Percentiles rank a stretch among this genome's conserved stretches.
Conservation (phyloP, 2,888 invertebrate genomes). For the Pelosia muscerda region DNA sequence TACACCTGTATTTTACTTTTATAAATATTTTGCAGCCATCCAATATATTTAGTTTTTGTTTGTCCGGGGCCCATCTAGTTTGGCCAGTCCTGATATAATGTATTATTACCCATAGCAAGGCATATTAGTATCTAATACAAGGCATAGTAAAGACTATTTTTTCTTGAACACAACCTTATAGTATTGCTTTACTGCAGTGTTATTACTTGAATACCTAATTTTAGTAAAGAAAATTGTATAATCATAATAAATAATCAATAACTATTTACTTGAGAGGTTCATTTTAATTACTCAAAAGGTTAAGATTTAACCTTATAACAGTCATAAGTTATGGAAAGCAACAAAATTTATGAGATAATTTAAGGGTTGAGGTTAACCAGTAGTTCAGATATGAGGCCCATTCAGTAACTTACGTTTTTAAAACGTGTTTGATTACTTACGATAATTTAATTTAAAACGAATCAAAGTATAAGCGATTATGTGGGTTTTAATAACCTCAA, state of each 20-base stretch:
- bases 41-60: too few species aligned
- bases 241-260: conserved; percentile 14
- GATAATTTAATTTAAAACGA: too few species aligned
- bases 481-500: too few species aligned
- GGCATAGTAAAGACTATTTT: conserved; percentile 12
- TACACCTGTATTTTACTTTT: too few species aligned
- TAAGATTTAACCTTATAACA: conserved; percentile 18
- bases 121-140: background rate
- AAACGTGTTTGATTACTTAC: too few species aligned
- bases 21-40: too few species aligned
- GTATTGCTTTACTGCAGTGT: conserved; percentile 8
- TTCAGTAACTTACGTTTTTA: too few species aligned
- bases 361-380: background rate
- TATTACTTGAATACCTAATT: conserved; percentile 3
- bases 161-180: conserved; percentile 23
- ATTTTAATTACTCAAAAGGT: conserved; percentile 12
- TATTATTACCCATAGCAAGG: background rate
- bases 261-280: conserved; percentile 3
- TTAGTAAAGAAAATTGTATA: conserved; percentile 8
- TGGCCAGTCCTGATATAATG: too few species aligned
- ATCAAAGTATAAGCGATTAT: too few species aligned
- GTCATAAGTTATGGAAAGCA: background rate
- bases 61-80: too few species aligned
- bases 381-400: background rate
- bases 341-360: conserved; percentile 1